Percentiles rank a stretch among this genome's conserved stretches.
phyloP scores from a whole-genome alignment of 1,140 invertebrate species.

The Eciton burchellii region DNA sequence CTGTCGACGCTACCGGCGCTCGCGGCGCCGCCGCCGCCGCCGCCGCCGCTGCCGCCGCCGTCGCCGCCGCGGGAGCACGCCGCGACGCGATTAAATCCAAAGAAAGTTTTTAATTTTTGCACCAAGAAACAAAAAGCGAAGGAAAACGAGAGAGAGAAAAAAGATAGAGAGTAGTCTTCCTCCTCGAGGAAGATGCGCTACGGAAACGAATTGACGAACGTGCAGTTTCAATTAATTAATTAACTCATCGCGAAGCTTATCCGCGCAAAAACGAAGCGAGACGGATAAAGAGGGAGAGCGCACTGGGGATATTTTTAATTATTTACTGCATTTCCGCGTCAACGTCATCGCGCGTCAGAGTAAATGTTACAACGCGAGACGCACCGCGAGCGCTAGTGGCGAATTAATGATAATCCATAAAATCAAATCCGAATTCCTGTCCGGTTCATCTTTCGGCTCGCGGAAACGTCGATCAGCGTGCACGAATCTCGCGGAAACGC shows the following conservation, averaged over 20 bases:
- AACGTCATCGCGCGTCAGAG: background rate
- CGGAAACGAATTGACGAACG: conserved; percentile 27
- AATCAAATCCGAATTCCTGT: background rate
- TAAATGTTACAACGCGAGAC: background rate
- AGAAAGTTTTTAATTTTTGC: conserved; percentile 28
- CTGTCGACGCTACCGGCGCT: conserved; percentile 77
- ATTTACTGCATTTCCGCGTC: conserved; percentile 24
- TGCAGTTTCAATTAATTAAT: conserved; percentile 42
- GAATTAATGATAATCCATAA: background rate
- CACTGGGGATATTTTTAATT: conserved; percentile 41
- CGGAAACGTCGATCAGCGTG: conserved; percentile 7
- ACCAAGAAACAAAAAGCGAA: background rate
- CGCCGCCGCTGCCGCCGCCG: conserved; percentile 71
- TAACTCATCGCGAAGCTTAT: conserved; percentile 25
- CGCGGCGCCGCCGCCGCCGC: conserved; percentile 26
- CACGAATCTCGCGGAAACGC: too few relatives aligned
- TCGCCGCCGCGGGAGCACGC: conserved; percentile 58
- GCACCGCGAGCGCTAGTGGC: too few relatives aligned
- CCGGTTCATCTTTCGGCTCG: background rate
- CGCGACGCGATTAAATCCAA: background rate
- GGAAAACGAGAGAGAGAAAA: background rate
- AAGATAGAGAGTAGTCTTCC: background rate
- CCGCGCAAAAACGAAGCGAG: too few relatives aligned
- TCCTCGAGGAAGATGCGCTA: background rate
- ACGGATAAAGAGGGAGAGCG: too few relatives aligned